Evolutionary conservation across 1,140 invertebrate genomes (phyloP).

Genomic region (Eulimnadia texana): DNA sequence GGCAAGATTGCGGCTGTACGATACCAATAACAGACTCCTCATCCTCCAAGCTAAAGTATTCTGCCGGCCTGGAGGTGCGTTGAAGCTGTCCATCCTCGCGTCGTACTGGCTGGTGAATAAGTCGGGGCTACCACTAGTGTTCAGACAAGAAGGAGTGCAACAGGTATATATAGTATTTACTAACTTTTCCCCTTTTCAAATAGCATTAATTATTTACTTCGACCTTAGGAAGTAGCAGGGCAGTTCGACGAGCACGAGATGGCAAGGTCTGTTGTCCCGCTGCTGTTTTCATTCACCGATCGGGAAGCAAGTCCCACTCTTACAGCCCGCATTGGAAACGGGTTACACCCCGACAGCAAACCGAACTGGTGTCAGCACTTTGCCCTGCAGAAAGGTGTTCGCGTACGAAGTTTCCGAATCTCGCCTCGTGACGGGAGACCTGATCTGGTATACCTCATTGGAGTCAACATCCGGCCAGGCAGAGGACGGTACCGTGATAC

Average conservation of each 20-base stretch:
- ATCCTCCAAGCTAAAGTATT: slow-evolving; percentile 27
- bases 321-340: slow-evolving; percentile 53
- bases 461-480: slow-evolving; percentile 74
- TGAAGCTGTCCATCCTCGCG: slow-evolving; percentile 46
- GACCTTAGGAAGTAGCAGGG: slow-evolving; percentile 61
- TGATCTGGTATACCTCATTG: slow-evolving; percentile 56
- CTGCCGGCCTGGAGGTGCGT: slow-evolving; percentile 22
- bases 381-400: slow-evolving; percentile 57
- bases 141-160: slow-evolving; percentile 66
- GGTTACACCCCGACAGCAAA: slow-evolving; percentile 43
- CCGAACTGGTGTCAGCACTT: slow-evolving; percentile 70
- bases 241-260: slow-evolving; percentile 90
- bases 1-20: slow-evolving; percentile 44
- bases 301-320: slow-evolving; percentile 54
- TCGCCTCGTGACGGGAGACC: slow-evolving; percentile 42
- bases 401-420: slow-evolving; percentile 45
- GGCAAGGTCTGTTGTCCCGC: slow-evolving; percentile 77
- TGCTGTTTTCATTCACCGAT: slow-evolving; percentile 86
- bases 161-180: slow-evolving; percentile 20
- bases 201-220: background rate
- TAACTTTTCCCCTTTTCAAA: too few species aligned
- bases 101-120: slow-evolving; percentile 94
- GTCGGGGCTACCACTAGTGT: slow-evolving; percentile 84
- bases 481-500: slow-evolving; percentile 76
- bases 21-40: slow-evolving; percentile 51